Percentiles rank a stretch among this genome's conserved stretches.
phyloP scores from a whole-genome alignment of 2,113 vertebrate species.

The Gallinago paraguaiae region DNA sequence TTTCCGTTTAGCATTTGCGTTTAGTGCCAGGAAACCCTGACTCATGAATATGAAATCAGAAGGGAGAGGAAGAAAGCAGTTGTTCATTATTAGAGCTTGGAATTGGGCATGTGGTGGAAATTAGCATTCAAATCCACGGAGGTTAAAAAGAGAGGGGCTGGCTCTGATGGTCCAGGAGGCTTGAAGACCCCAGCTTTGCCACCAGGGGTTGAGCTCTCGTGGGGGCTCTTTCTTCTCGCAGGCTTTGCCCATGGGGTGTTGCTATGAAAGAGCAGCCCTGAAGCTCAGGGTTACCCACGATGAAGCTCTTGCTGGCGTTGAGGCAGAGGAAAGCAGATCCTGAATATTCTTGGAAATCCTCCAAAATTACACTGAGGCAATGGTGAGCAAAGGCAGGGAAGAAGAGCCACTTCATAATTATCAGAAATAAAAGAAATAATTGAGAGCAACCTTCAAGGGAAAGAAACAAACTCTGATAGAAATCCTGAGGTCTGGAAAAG shows the following conservation, averaged over 20 bases:
- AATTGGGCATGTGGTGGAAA: slow-evolving; percentile 30
- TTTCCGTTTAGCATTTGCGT: slow-evolving; percentile 62
- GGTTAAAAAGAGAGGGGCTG: neutral
- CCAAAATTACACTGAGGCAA: neutral
- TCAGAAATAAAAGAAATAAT: neutral
- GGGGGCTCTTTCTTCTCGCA: neutral
- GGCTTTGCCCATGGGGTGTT: neutral
- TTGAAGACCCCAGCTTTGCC: neutral
- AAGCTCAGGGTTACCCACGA: neutral
- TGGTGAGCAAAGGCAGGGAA: neutral
- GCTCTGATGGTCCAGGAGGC: neutral
- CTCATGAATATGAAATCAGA: slow-evolving; percentile 69
- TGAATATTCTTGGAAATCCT: neutral
- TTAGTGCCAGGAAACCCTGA: slow-evolving; percentile 67
- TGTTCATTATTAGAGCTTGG: slow-evolving; percentile 33
- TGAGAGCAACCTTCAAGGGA: neutral
- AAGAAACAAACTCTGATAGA: neutral
- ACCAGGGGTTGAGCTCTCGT: neutral
- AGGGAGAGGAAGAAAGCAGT: slow-evolving; percentile 61
- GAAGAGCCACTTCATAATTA: neutral
- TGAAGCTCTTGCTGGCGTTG: neutral
- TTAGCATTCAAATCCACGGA: neutral
- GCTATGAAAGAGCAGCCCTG: neutral
- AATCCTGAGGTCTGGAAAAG: neutral
- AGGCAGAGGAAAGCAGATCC: neutral